phyloP scores from a whole-genome alignment of 2,797 vertebrate genomes.

The Notolabrus celidotus region DNA sequence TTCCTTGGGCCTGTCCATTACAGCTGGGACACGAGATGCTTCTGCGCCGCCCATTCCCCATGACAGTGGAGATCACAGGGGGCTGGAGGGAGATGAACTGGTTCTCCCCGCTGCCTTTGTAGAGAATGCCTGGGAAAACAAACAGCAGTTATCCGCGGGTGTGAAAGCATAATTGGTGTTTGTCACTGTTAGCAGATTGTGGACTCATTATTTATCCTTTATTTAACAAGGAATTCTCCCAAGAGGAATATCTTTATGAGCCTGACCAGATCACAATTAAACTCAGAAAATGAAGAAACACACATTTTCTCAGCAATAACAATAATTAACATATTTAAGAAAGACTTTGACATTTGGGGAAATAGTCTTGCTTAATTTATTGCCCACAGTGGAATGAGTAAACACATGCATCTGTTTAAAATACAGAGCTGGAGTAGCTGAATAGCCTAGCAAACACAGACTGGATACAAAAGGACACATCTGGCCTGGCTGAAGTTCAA shows the following conservation, averaged over 20 bases:
- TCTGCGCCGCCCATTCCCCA: conserved; percentile 96
- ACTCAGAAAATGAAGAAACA: neutral
- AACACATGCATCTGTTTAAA: neutral
- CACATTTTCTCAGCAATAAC: neutral
- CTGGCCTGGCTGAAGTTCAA: neutral
- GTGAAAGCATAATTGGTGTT: conserved; percentile 18
- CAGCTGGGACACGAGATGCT: conserved; percentile 99
- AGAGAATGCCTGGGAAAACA: conserved; percentile 90
- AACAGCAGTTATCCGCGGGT: conserved; percentile 25
- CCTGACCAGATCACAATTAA: neutral
- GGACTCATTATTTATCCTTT: conserved; percentile 22
- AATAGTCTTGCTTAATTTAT: neutral
- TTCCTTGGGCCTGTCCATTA: conserved; percentile 96
- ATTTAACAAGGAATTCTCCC: conserved; percentile 1
- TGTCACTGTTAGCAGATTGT: conserved; percentile 5
- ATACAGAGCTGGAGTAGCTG: neutral
- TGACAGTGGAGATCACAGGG: conserved; percentile 95
- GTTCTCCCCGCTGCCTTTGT: conserved; percentile 98
- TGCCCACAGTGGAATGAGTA: neutral
- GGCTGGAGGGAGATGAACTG: conserved; percentile 98
- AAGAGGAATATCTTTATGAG: neutral
- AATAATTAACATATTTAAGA: neutral
- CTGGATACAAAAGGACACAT: neutral
- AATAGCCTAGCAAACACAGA: neutral
- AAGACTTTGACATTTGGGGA: neutral